Evolutionary conservation across 2,797 vertebrate genomes (phyloP), one percentile per base, ranked within the genome.

Genomic region (Phataginus tricuspis): DNA sequence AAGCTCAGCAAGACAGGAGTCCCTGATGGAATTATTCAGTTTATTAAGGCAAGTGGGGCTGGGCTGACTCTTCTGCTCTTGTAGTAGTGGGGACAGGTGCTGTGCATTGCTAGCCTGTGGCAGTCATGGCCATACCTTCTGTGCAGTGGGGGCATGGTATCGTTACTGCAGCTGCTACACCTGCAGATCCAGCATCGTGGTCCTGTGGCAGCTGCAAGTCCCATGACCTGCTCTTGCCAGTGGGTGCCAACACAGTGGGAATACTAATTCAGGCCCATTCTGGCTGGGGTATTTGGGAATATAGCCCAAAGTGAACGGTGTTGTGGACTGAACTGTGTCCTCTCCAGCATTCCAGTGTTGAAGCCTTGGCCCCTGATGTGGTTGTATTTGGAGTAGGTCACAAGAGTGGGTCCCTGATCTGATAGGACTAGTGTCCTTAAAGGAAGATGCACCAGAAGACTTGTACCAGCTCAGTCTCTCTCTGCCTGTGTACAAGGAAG

Each of bases 1-100:
- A 99, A 99, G 96, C 99, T 99, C 96, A 99, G 99, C 99, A 99
- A 99, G 97, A 99, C 99, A 0, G 99, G 99, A 4, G 99, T 99
- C 39, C 99, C 99, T 0, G 99, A 99, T 39, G 99, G 99, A 82
- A 99, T 99, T 37, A 97, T 99, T 87, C 99, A 99, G 98, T 99
- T 99, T 96, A 99, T 99, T 94, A 99, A 99, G 99, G 99, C 99
- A 96, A 95, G 95, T 75, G 27, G 72, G 6, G 19, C 34, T 29
- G 10, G 55, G 25, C 19, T 49, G 18, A 31, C 45, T 18, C 3
- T 77, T 91, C 57, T 37, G 12, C 51, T 34, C 27, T 14, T 18
- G 42, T 53, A 8, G n/a, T n/a, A 25, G 7, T 8, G 12, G 57
- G 25, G 34, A 42, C 37, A 59, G 69, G 23, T 57, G n/a, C 10